Evolutionary conservation across 2,797 vertebrate genomes (phyloP).

Genomic region (Triplophysa bombifrons): DNA sequence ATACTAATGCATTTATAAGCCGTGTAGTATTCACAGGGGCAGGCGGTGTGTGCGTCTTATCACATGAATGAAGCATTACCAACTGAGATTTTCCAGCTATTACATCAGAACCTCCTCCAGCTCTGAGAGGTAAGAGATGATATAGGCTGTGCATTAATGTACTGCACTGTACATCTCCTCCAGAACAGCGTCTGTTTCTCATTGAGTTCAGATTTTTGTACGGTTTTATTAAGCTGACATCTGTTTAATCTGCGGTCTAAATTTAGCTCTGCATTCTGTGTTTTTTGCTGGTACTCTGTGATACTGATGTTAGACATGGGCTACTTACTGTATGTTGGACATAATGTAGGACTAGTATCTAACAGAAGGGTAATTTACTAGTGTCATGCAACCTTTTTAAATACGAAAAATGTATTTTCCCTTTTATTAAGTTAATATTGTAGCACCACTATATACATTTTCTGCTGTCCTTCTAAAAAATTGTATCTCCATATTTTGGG

Average conservation of each 20-base stretch:
- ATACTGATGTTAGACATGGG: constrained; percentile 63
- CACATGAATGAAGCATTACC: constrained; percentile 53
- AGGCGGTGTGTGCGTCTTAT: constrained; percentile 44
- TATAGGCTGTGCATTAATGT: constrained; percentile 29
- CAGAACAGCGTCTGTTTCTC: constrained; percentile 35
- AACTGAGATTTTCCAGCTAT: constrained; percentile 55
- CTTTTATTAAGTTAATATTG: neutral
- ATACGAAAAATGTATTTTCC: neutral
- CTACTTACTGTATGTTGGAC: no score
- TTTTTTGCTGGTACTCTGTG: constrained; percentile 42
- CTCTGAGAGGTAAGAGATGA: constrained; percentile 43
- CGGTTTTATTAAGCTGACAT: constrained; percentile 54
- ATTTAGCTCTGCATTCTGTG: constrained; percentile 51
- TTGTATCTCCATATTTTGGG: no score
- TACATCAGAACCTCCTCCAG: constrained; percentile 51
- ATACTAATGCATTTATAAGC: constrained; percentile 65
- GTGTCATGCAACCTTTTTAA: neutral
- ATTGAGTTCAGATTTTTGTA: constrained; percentile 40
- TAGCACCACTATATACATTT: neutral
- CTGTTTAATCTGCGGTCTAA: constrained; percentile 46
- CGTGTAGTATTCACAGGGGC: constrained; percentile 52
- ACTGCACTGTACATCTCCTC: neutral
- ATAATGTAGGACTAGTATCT: no score
- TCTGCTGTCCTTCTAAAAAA: no score
- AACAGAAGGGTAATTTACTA: constrained; percentile 58